Conservation (phyloP, 2,797 vertebrate genomes). For the Anabas testudineus region DNA sequence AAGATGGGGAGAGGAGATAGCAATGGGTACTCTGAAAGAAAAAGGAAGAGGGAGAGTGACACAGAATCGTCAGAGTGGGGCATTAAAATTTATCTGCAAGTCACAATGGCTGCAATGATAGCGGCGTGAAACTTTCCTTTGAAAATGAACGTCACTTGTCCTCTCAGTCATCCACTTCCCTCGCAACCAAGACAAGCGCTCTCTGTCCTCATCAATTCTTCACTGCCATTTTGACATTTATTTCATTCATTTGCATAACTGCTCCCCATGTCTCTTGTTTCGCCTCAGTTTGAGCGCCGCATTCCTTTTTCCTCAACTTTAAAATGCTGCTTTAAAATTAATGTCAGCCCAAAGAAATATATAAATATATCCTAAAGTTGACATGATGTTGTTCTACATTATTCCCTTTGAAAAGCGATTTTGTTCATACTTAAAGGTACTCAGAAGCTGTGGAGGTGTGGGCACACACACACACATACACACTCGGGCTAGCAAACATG, state of each 20-base stretch:
- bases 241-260: conserved; percentile 84
- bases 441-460: conserved; percentile 57
- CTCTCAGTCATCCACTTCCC: conserved; percentile 72
- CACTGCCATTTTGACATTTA: conserved; percentile 81
- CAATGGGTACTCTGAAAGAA: conserved; percentile 82
- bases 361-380: conserved; percentile 80
- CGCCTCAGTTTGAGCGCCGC: conserved; percentile 59
- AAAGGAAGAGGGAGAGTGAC: conserved; percentile 84
- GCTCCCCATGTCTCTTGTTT: conserved; percentile 67
- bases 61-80: conserved; percentile 89
- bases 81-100: conserved; percentile 96
- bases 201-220: conserved; percentile 89
- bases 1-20: conserved; percentile 62
- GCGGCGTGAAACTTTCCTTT: conserved; percentile 88
- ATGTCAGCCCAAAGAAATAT: conserved; percentile 77
- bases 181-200: conserved; percentile 78
- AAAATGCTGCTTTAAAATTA: conserved; percentile 81
- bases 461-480: conserved; percentile 29
- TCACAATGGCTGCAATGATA: conserved; percentile 88
- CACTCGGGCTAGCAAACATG: conserved; percentile 61
- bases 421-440: conserved; percentile 79
- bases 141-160: conserved; percentile 86
- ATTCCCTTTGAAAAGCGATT: conserved; percentile 86
- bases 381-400: conserved; percentile 84
- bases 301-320: conserved; percentile 74